Conservation (phyloP, 2,888 invertebrate genomes). For the Orgyia antiqua region DNA sequence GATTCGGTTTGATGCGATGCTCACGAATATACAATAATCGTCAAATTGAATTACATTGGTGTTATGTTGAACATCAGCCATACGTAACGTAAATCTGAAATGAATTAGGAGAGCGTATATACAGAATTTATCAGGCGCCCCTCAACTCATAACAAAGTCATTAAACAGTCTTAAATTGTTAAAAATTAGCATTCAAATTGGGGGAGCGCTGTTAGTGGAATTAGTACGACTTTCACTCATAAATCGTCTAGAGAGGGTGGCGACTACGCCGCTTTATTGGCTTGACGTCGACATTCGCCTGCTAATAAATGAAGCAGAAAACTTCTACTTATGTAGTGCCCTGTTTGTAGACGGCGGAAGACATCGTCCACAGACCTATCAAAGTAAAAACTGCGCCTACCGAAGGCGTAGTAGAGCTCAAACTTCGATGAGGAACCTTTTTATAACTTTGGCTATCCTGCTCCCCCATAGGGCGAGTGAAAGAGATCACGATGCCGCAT, state of each 20-base stretch:
- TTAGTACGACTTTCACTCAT: slow-evolving; percentile 68
- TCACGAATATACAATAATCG: slow-evolving; percentile 36
- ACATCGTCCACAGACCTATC: slow-evolving; percentile 34
- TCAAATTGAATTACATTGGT: too few relatives aligned
- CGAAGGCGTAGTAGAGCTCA: slow-evolving; percentile 43
- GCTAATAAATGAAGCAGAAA: slow-evolving; percentile 76
- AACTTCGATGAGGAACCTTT: slow-evolving; percentile 42
- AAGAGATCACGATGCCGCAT: slow-evolving; percentile 48
- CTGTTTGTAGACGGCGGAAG: slow-evolving; percentile 59
- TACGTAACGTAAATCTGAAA: slow-evolving; percentile 44
- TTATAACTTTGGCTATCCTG: slow-evolving; percentile 41
- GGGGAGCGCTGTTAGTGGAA: slow-evolving; percentile 71
- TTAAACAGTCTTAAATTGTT: slow-evolving; percentile 69
- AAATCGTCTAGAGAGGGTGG: slow-evolving; percentile 70
- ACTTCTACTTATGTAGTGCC: slow-evolving; percentile 63
- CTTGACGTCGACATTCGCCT: slow-evolving; percentile 62
- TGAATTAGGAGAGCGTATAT: too few relatives aligned
- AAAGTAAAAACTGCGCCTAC: slow-evolving; percentile 50
- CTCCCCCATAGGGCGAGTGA: slow-evolving; percentile 34
- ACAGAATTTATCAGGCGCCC: too few relatives aligned
- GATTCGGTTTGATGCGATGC: slow-evolving; percentile 30
- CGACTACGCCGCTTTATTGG: slow-evolving; percentile 63
- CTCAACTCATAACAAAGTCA: slow-evolving; percentile 60
- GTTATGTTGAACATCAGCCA: too few relatives aligned
- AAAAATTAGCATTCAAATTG: slow-evolving; percentile 76